Evolutionary conservation across 2,888 invertebrate genomes (phyloP).

Genomic region (Antheraea yamamai): DNA sequence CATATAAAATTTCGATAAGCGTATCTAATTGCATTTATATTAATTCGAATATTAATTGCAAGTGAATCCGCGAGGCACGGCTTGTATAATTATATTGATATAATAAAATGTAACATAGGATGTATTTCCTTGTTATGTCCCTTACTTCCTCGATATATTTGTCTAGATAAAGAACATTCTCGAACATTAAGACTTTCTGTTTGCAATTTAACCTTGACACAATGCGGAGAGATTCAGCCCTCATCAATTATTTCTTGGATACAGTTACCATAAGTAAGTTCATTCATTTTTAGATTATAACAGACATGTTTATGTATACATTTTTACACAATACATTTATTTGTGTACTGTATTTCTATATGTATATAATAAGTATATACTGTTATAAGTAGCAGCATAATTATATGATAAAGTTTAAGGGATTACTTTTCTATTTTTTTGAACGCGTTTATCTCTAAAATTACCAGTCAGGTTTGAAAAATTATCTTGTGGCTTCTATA

Average conservation of each 20-base stretch:
- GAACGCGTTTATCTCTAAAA: too few relatives aligned
- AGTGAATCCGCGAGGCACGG: too few relatives aligned
- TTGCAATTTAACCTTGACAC: slow-evolving; percentile 2
- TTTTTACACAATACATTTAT: not conserved
- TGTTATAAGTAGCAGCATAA: too few relatives aligned
- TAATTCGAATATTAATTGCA: too few relatives aligned
- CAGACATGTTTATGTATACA: not conserved
- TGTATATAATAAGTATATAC: not conserved
- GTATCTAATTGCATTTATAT: too few relatives aligned
- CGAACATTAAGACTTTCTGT: not conserved
- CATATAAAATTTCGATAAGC: too few relatives aligned
- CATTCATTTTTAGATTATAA: not conserved
- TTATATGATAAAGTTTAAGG: too few relatives aligned
- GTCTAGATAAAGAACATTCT: not conserved
- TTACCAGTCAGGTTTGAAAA: too few relatives aligned
- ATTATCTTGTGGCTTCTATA: too few relatives aligned
- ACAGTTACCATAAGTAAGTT: not conserved
- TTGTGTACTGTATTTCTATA: not conserved
- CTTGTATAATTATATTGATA: not conserved
- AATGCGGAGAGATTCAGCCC: not conserved
- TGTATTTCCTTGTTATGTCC: not conserved
- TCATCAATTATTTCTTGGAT: slow-evolving; percentile 11
- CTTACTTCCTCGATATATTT: not conserved
- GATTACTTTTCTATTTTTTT: too few relatives aligned
- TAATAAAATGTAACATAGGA: not conserved